Evolutionary conservation across 2,113 vertebrate species (phyloP).

Genomic region (Felis chaus): DNA sequence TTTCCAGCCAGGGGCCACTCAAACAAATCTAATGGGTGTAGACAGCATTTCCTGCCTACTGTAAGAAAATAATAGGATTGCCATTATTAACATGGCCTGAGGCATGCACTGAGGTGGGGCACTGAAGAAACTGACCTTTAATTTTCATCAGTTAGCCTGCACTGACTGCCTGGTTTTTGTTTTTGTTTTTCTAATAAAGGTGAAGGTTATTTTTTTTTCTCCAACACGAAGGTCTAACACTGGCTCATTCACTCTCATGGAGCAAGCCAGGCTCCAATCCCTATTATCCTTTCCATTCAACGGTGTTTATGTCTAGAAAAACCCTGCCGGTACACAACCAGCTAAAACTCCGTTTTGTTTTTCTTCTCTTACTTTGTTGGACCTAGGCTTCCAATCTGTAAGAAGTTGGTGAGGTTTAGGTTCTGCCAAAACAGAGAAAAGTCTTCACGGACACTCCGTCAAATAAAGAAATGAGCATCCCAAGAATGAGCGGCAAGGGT

Average conservation of each 20-base stretch:
- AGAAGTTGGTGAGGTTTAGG: background rate
- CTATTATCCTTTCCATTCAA: slow-evolving; percentile 57
- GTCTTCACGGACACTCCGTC: background rate
- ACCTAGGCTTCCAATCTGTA: background rate
- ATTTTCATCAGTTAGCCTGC: slow-evolving; percentile 49
- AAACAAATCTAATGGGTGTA: slow-evolving; percentile 65
- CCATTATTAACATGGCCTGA: slow-evolving; percentile 53
- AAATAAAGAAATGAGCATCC: slow-evolving; percentile 6
- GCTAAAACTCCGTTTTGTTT: slow-evolving; percentile 6
- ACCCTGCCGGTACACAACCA: slow-evolving; percentile 44
- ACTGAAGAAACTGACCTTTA: slow-evolving; percentile 60
- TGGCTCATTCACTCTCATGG: slow-evolving; percentile 24
- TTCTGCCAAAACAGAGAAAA: background rate
- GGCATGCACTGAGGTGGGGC: background rate
- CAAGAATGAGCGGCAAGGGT: background rate
- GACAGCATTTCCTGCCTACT: slow-evolving; percentile 64
- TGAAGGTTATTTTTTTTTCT: slow-evolving; percentile 48
- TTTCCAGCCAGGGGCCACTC: slow-evolving; percentile 69
- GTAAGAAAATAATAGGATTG: slow-evolving; percentile 70
- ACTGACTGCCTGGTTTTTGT: background rate
- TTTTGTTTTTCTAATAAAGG: slow-evolving; percentile 2
- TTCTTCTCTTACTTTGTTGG: slow-evolving; percentile 7
- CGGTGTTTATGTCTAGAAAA: slow-evolving; percentile 63
- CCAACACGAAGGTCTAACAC: slow-evolving; percentile 35
- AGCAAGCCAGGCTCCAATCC: slow-evolving; percentile 8